Base-by-base conservation (phyloP, 2,888 invertebrate genomes). In the Drosophila demipolita region DNA sequence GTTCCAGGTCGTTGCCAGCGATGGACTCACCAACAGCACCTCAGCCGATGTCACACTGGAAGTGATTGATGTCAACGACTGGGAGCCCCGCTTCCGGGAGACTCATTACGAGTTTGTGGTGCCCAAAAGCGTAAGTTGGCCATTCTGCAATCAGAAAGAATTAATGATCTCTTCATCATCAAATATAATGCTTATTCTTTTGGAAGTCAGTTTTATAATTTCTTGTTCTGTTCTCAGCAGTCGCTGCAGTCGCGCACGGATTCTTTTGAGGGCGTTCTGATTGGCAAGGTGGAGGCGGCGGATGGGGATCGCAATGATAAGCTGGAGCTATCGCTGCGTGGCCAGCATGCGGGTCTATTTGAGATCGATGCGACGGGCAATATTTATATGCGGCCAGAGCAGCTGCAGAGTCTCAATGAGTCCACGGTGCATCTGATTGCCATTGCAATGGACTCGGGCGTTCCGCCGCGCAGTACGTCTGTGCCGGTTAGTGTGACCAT, bases 51-150 rank as follows among this genome's bases (percentile, higher is more conserved):
- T 98, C 4, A 96, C 96, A 87, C 94, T 98, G 35, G 96, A 96
- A 1, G 96, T 98, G 20, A 94, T 96, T 82, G 96, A 98, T 92
- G 97, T 97, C 11, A 98, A 98, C 93, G 98, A 98, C 92, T 98
- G 98, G 97, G 98, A 98, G 93, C 98, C 98, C 0, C 94, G 97
- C 66, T 98, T 98, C 94, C 95, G 97, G 1, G 96, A 97, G 93
- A 96, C 97, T 7, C 96, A 97, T 92, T 98, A 98, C 93, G 97
- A 97, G 93, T 98, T 98, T 93, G 73, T 90, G 52, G 92, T 93
- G 54, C 93, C 93, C 33, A 92, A 92, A 59, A 91, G 91, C 76
- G 93, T 93, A 76, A 91, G 91, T 90, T 45, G 1, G 1, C 1
- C 1, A 38, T 9, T 9, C 26, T 26, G 26, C 1, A 45, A 15